Conservation (phyloP, 1,140 invertebrate species). For the Apis florea region DNA sequence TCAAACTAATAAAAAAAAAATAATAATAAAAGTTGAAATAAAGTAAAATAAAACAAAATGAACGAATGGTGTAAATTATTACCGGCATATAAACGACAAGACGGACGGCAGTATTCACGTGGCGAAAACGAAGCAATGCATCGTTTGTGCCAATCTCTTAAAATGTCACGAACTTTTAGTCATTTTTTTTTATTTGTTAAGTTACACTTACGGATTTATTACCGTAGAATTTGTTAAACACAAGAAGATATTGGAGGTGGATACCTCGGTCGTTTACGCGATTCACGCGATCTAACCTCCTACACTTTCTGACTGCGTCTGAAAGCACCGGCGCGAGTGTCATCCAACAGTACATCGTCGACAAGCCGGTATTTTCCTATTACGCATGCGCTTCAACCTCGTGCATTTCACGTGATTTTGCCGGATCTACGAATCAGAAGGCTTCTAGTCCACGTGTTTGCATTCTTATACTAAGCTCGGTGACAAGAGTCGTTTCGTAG, state of each 20-base stretch:
- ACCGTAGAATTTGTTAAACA: not conserved
- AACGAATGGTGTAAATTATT: not conserved
- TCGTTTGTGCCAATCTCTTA: constrained; percentile 13
- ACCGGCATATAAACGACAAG: not conserved
- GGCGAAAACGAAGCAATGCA: constrained; percentile 9
- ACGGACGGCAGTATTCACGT: constrained; percentile 19
- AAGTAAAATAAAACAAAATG: not conserved
- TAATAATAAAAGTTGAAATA: too few relatives aligned
- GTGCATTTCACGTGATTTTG: constrained; percentile 63
- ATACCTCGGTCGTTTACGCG: too few relatives aligned
- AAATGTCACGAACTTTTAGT: constrained; percentile 30
- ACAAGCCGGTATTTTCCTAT: not conserved
- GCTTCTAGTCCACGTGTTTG: constrained; percentile 37
- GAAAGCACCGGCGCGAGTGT: constrained; percentile 31
- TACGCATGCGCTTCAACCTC: constrained; percentile 41
- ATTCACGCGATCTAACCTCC: constrained; percentile 24
- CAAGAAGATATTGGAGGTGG: not conserved
- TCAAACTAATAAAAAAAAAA: too few relatives aligned
- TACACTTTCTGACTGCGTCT: constrained; percentile 32
- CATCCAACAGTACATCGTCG: constrained; percentile 29
- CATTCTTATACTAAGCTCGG: constrained; percentile 26
- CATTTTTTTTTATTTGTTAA: constrained; percentile 16
- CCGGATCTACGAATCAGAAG: constrained; percentile 41
- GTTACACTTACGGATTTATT: constrained; percentile 29
- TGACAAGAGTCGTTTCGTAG: constrained; percentile 19